These are phyloP conservation scores for Agrenia bidenticulata DNA, from an alignment of 2,888 invertebrate species.

Conservation along the genomic window DNA sequence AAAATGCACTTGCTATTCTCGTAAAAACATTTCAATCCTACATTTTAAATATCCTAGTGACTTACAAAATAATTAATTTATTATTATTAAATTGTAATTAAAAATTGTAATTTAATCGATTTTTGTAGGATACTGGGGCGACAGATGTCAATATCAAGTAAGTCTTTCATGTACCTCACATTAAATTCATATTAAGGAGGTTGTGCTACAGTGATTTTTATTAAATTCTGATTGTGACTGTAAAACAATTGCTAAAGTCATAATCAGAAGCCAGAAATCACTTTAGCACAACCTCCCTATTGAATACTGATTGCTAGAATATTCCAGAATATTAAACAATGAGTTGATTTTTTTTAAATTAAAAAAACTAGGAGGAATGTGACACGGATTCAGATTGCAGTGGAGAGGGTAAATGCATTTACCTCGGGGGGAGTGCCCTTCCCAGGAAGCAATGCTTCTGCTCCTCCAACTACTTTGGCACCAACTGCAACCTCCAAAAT, in stretches of 20 bases:
- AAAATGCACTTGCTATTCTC: constrained; percentile 54
- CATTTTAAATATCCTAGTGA: too few relatives aligned
- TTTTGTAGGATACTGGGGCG: constrained; percentile 43
- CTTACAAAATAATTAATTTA: too few relatives aligned
- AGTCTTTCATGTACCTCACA: background rate
- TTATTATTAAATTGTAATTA: too few relatives aligned
- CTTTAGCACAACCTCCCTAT: too few relatives aligned
- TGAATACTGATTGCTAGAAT: too few relatives aligned
- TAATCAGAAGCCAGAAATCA: too few relatives aligned
- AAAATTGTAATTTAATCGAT: background rate
- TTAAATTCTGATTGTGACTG: too few relatives aligned
- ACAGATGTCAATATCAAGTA: constrained; percentile 43
- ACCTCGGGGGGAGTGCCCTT: constrained; percentile 44
- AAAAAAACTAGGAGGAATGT: constrained; percentile 41
- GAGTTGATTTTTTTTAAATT: background rate
- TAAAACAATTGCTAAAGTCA: too few relatives aligned
- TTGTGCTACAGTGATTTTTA: too few relatives aligned
- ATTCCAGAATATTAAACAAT: too few relatives aligned
- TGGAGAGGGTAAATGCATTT: constrained; percentile 35
- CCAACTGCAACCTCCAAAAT: constrained; percentile 38
- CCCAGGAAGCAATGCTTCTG: constrained; percentile 50
- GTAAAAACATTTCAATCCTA: constrained; percentile 11
- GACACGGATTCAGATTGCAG: constrained; percentile 42
- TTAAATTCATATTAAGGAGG: too few relatives aligned
- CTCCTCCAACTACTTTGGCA: constrained; percentile 34